phyloP scores from a whole-genome alignment of 2,797 vertebrate species.

The Molossus molossus region DNA sequence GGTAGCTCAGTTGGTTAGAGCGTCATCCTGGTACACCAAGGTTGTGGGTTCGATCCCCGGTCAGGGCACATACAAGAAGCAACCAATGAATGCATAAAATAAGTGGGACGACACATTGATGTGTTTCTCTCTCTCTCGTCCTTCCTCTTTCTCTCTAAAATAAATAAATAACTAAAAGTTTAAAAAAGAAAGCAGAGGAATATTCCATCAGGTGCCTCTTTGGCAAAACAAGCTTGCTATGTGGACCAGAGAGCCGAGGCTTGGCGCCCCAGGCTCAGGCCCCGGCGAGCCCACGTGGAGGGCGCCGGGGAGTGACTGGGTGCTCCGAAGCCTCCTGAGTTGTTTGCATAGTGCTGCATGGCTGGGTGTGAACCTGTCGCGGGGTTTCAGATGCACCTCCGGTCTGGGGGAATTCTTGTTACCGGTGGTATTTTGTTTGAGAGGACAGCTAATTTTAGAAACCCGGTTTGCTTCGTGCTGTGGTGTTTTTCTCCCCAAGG shows the following conservation, averaged over 20 bases:
- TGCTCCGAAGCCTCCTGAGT: neutral
- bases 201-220: neutral
- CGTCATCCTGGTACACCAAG: no score
- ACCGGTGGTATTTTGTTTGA: accelerated
- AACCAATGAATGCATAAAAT: neutral
- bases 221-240: neutral
- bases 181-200: neutral
- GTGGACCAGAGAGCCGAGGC: neutral
- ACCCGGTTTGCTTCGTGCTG: neutral
- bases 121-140: neutral
- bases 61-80: neutral
- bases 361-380: neutral
- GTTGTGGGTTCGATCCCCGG: neutral
- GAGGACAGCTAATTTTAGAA: neutral
- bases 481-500: neutral
- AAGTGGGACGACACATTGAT: neutral
- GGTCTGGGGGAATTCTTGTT: neutral
- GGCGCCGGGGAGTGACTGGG: neutral
- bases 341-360: neutral
- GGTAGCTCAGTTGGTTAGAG: neutral
- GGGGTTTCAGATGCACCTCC: neutral
- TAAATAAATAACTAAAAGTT: neutral
- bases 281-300: neutral
- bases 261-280: neutral
- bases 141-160: neutral